phyloP scores from a whole-genome alignment of 2,888 invertebrate species.

The Hyalella azteca region DNA sequence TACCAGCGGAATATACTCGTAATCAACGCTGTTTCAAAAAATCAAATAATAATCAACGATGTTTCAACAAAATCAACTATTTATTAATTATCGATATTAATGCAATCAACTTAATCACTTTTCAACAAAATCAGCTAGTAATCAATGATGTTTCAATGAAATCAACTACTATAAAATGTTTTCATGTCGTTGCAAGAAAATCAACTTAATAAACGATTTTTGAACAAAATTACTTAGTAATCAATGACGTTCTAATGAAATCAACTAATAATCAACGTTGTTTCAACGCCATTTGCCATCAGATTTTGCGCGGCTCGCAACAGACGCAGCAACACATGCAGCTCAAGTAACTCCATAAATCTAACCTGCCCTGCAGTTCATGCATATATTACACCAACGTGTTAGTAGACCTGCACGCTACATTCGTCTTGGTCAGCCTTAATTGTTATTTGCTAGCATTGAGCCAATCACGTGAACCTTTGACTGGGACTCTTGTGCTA shows the following conservation, averaged over 20 bases:
- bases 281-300: not conserved
- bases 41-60: too few relatives aligned
- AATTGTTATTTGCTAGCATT: not conserved
- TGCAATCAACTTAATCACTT: too few relatives aligned
- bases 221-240: not conserved
- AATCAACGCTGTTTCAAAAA: too few relatives aligned
- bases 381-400: not conserved
- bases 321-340: not conserved
- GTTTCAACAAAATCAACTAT: too few relatives aligned
- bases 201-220: not conserved
- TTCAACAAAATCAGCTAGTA: too few relatives aligned
- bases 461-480: not conserved
- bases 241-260: not conserved
- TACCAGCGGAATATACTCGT: too few relatives aligned
- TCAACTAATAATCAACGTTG: not conserved
- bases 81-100: too few relatives aligned
- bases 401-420: too few relatives aligned
- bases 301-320: not conserved
- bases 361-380: not conserved
- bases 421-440: not conserved
- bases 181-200: not conserved
- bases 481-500: not conserved
- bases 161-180: not conserved
- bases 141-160: not conserved
- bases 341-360: not conserved